Evolutionary conservation across 2,797 vertebrate species (phyloP).

Genomic region (Acropternis orthonyx): DNA sequence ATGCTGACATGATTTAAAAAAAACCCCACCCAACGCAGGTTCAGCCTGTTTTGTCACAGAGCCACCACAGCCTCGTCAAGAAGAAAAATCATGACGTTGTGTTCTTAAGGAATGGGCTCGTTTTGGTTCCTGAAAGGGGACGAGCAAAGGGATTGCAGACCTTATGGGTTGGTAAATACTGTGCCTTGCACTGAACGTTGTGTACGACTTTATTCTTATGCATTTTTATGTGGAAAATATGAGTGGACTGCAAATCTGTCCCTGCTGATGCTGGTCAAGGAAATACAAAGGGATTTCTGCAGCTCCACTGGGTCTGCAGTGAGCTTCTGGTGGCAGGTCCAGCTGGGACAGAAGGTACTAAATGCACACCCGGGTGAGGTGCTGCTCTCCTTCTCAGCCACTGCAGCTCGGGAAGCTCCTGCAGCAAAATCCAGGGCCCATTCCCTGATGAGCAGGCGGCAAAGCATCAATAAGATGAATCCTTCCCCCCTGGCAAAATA

Average conservation of each 20-base stretch:
- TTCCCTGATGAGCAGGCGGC: not conserved
- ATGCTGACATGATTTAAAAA: not conserved
- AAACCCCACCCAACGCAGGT: not conserved
- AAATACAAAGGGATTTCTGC: not conserved
- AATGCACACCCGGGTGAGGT: accelerated
- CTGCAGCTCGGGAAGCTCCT: not conserved
- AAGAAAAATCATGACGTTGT: not conserved
- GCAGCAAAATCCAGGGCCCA: not conserved
- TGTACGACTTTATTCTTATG: not conserved
- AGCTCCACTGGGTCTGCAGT: not conserved
- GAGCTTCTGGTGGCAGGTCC: not conserved
- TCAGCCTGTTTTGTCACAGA: not conserved
- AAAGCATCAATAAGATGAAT: not conserved
- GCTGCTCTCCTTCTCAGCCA: not conserved
- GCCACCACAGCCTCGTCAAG: not conserved
- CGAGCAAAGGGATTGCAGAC: not conserved
- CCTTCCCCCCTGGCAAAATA: not conserved
- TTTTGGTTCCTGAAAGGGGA: not conserved
- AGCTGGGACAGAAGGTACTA: accelerated
- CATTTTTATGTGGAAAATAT: not conserved
- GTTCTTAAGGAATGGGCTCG: not conserved
- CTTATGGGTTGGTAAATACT: not conserved
- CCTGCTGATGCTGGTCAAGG: not conserved
- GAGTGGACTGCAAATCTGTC: not conserved
- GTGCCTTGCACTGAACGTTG: accelerated